Conservation (phyloP, 2,797 vertebrate genomes). For the Spizella passerina region DNA sequence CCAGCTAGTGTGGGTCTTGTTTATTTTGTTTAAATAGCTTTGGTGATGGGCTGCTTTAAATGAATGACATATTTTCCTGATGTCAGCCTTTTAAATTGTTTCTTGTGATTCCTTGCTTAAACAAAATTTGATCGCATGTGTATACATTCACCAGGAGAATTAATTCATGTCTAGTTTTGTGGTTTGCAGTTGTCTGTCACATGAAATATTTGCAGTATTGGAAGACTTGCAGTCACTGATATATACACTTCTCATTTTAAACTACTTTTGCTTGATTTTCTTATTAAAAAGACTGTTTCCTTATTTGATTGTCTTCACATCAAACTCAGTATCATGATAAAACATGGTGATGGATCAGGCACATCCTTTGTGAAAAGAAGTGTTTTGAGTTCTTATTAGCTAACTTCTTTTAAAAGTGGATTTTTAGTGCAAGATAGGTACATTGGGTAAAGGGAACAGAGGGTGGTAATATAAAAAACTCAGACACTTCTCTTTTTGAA, state of each 20-base stretch:
- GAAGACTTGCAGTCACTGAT: neutral
- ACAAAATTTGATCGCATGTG: constrained; percentile 2
- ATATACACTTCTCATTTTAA: neutral
- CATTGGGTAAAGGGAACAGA: neutral
- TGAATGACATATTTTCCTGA: neutral
- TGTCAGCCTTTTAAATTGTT: constrained; percentile 6
- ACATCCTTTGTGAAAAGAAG: neutral
- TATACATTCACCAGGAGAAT: neutral
- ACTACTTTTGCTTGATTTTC: constrained; percentile 9
- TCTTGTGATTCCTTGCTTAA: constrained; percentile 32
- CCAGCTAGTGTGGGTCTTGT: constrained; percentile 73
- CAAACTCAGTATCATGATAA: neutral
- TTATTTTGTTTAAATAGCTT: constrained; percentile 69
- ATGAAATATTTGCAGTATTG: neutral
- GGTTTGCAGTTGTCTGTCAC: constrained; percentile 1
- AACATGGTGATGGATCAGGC: neutral
- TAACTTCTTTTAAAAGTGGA: neutral
- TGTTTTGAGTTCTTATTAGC: neutral
- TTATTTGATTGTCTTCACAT: neutral
- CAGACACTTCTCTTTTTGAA: neutral
- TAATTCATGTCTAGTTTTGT: neutral
- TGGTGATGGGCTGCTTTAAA: constrained; percentile 66
- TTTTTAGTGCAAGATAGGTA: neutral
- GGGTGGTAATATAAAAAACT: neutral
- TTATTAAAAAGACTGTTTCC: neutral